Evolutionary conservation across 1,140 invertebrate species (phyloP), one percentile per base, ranked within the genome.

Genomic region (Panagrolaimus sp.): DNA sequence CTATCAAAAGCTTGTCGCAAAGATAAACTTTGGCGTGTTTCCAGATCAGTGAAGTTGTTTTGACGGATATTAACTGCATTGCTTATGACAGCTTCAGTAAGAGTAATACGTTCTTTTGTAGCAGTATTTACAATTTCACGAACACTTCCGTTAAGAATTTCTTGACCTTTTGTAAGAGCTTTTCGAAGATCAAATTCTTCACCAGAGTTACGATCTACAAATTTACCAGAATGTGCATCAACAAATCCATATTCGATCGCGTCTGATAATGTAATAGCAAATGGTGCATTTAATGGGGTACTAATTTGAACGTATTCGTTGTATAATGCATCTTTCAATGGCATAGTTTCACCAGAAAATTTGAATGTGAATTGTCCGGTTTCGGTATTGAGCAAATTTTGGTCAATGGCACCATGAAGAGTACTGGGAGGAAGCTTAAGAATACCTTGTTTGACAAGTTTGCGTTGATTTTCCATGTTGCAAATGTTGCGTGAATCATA

Each of bases 71-170:
- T 89, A 25, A 95, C 85, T 25, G 93, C 87, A 64, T 90, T 89
- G 74, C 85, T 85, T 38, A 89, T 84, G 53, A 95, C 84, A 7
- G 93, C 92, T 83, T 92, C 87, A 48, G 87, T 84, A 42, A 95
- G 85, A 7, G 91, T 92, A 11, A 96, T 85, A 84, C 92, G 91
- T 45, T 85, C 87, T 73, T 91, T 90, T 48, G 87, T 87, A 78
- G 88, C 87, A 44, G 89, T 87, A 84, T 93, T 90, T 66, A 92
- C 89, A 44, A 93, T 85, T 87, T 93, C 91, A 64, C 89, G 87
- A 23, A 90, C 78, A 76, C 89, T 86, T 14, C 89, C 86, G 78
- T 91, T 89, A 44, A 95, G 85, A 31, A 94, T 44, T 25, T 83
- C 78, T 89, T 88, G 88, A 78, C 88, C 86, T 16, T 72, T 66